Conservation (phyloP, 2,797 vertebrate genomes). For the Peromyscus nudipes region DNA sequence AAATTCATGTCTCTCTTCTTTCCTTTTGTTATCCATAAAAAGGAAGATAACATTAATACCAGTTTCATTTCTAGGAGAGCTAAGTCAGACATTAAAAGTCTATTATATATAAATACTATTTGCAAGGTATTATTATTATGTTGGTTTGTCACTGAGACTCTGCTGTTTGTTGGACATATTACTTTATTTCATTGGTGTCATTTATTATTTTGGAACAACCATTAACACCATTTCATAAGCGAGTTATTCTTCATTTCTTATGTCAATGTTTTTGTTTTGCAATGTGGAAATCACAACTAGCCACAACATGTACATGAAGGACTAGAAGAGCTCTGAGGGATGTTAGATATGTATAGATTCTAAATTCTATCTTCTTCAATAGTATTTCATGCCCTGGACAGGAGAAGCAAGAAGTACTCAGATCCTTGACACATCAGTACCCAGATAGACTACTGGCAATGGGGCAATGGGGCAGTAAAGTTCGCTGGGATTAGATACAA, state of each 20-base stretch:
- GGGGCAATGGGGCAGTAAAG: not conserved
- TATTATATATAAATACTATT: not conserved
- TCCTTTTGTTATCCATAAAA: conserved; percentile 61
- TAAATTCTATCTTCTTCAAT: conserved; percentile 3
- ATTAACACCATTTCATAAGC: not conserved
- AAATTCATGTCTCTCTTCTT: conserved; percentile 63
- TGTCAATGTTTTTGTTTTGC: not conserved
- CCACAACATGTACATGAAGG: not conserved
- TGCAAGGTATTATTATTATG: conserved; percentile 18
- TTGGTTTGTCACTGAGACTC: conserved; percentile 43
- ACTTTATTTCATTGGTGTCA: conserved; percentile 53
- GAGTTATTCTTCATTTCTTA: conserved; percentile 8
- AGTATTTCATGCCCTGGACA: not conserved
- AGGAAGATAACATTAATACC: conserved; percentile 60
- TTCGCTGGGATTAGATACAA: not conserved
- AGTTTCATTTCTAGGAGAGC: conserved; percentile 44
- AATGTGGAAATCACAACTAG: not conserved
- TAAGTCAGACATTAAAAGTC: conserved; percentile 57
- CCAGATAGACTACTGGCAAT: not conserved
- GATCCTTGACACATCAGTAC: not conserved
- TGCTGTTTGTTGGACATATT: not conserved
- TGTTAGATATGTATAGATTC: not conserved
- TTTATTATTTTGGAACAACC: conserved; percentile 24
- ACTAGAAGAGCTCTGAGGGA: not conserved
- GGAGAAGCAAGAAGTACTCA: not conserved